Evolutionary conservation across 2,797 vertebrate genomes (phyloP).

Genomic region (Picus viridis): DNA sequence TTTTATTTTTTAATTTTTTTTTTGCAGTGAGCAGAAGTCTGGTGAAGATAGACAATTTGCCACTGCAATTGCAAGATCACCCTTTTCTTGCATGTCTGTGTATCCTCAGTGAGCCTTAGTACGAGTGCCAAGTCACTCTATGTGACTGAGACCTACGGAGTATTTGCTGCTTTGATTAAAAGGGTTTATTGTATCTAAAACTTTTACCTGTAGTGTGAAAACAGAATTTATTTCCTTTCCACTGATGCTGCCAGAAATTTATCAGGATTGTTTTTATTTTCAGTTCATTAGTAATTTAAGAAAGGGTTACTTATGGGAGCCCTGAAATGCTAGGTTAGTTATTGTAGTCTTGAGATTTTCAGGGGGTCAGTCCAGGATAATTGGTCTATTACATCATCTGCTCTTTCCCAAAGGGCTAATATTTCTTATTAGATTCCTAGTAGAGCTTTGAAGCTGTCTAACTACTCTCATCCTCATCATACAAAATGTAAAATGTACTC

Average conservation of each 20-base stretch:
- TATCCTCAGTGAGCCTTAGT: background rate
- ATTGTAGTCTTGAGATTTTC: background rate
- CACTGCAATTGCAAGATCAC: background rate
- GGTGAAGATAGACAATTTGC: background rate
- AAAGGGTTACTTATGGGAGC: background rate
- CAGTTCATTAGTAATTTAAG: background rate
- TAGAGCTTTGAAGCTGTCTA: background rate
- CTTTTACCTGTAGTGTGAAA: background rate
- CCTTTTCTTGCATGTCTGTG: background rate
- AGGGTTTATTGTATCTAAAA: background rate
- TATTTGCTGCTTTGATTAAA: background rate
- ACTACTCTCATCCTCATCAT: background rate
- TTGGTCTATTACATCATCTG: background rate
- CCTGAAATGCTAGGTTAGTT: background rate
- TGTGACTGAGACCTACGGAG: background rate
- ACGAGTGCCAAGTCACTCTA: background rate
- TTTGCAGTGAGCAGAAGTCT: background rate
- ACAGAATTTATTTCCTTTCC: background rate
- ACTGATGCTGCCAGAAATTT: background rate
- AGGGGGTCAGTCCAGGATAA: background rate
- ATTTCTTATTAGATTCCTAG: conserved; percentile 11
- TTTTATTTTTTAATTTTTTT: background rate
- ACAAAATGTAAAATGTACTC: background rate
- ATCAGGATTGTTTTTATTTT: background rate
- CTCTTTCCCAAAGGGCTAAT: conserved; percentile 28